Base-by-base conservation (phyloP, 2,797 vertebrate species). In the Linurgus olivaceus region DNA sequence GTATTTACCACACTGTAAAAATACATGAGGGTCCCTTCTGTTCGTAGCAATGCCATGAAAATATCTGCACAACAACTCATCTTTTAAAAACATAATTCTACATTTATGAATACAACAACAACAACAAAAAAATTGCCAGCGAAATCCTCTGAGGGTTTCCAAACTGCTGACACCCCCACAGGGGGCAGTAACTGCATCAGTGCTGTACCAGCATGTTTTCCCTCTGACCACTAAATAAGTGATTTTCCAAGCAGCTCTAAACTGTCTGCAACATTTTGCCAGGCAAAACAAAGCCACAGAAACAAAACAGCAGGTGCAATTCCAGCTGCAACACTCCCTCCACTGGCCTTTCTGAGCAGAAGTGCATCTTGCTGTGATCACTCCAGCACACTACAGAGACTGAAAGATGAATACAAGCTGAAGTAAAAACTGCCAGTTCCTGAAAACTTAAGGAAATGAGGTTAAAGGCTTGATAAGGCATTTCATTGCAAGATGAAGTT, bases 31-130 rank as follows among this genome's bases (percentile, higher is more conserved):
- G 80, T 96, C 94, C 92, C 67, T 94, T 83, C 81, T 76, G 67
- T 87, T 90, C 88, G 73, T 6, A 82, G 90, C 80, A 92, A 50
- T 71, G 88, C 80, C 85, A 85, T 62, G 74, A 94, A 92, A 96
- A 86, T 74, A 90, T 3, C 7, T 28, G 47, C 68, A 80, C 70
- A 65, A 67, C 61, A 79, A 73, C 29, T 93, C 13, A 51, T 70
- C n/a, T 63, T 80, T 79, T 86, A 63, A 83, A 91, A 94, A 78
- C 65, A 37, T 54, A 89, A 62, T 57, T 77, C 74, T 61, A 1
- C 21, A 78, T 76, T 85, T 73, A 72, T 61, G 62, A 71, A 89
- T 62, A 93, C 23, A 92, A 86, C 80, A 93, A 76, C 26, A 52
- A 58, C 57, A 59, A 58, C 15, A 58, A 54, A 20, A 54, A 84